Conservation (phyloP, 2,113 vertebrate genomes). For the Micronycteris hirsuta region DNA sequence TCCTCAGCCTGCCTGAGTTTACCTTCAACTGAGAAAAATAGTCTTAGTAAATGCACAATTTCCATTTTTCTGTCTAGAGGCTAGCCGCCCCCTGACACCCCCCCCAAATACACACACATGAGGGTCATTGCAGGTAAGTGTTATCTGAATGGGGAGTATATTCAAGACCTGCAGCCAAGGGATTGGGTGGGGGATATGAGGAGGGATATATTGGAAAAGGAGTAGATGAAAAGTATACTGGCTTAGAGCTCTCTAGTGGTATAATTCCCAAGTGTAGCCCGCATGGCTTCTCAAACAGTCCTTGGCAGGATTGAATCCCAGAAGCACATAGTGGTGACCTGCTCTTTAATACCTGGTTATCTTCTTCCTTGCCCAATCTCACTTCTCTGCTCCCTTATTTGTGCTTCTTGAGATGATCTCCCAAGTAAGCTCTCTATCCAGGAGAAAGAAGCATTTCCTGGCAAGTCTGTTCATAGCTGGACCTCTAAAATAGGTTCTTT, state of each 20-base stretch:
- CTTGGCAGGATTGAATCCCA: background rate
- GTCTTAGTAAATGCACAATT: background rate
- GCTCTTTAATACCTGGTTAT: background rate
- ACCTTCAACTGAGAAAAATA: background rate
- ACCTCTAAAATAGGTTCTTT: background rate
- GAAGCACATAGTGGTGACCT: background rate
- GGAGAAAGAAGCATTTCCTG: background rate
- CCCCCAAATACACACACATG: too few relatives aligned
- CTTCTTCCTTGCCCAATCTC: background rate
- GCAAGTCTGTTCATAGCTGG: background rate
- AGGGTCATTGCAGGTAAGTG: too few relatives aligned
- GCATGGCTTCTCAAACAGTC: background rate
- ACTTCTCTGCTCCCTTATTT: background rate
- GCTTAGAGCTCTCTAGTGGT: background rate
- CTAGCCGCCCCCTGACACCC: accelerated
- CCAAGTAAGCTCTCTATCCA: too few relatives aligned
- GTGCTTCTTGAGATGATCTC: background rate
- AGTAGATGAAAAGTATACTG: too few relatives aligned
- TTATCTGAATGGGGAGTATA: background rate
- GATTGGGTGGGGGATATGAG: accelerated
- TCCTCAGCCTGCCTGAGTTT: background rate
- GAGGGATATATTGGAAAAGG: background rate
- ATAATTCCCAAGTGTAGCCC: background rate
- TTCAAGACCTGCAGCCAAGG: background rate
- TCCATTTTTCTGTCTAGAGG: background rate